Evolutionary conservation across 53 echinoderm and acorn worm species (phyloP), one percentile per base, ranked within the genome.

Genomic region (Henricia sp.): DNA sequence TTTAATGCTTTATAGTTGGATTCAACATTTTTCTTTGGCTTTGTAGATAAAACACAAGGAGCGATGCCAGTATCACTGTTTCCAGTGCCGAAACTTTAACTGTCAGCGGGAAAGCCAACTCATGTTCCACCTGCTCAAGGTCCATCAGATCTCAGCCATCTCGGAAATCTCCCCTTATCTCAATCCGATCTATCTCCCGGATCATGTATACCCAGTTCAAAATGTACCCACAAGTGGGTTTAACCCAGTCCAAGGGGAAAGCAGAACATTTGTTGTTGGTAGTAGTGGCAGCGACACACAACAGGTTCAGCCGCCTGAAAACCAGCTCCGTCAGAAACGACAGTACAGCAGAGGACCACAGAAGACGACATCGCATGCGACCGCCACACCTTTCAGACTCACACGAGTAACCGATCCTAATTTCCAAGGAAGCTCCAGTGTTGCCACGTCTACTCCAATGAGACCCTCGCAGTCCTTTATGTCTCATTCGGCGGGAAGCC

Each of bases 41-140:
- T 33, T 74, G 10, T 52, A 86, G 66, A 86, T 86, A 4, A 55
- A 67, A 46, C 86, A 85, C 74, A 85, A 67, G 29, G 86, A 86
- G 2, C 76, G 76, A 33, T 86, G 86, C 67, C 86, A 76, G 62
- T 86, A 75, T 48, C 66, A 40, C 23, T 86, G 75, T 38, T 67
- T 65, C 65, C 51, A 63, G 36, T 86, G 86, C 51, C 54, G 38
- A 39, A 76, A 76, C 43, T 86, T 86, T 76, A 54, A 75, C 44
- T 86, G 86, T 48, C 86, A 86, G 26, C 75, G 76, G 10, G 86
- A 86, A 14, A 53, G 66, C 40, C 75, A 74, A 16, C 68, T 86
- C 55, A 67, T 56, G 37, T 74, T 55, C 21, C 86, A 86, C 29
- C 68, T 86, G 3, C 55, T 75, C 34, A 86, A 86, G 44, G 56